Evolutionary conservation across 2,888 invertebrate genomes (phyloP).

Genomic region (Drosophila paracracens): DNA sequence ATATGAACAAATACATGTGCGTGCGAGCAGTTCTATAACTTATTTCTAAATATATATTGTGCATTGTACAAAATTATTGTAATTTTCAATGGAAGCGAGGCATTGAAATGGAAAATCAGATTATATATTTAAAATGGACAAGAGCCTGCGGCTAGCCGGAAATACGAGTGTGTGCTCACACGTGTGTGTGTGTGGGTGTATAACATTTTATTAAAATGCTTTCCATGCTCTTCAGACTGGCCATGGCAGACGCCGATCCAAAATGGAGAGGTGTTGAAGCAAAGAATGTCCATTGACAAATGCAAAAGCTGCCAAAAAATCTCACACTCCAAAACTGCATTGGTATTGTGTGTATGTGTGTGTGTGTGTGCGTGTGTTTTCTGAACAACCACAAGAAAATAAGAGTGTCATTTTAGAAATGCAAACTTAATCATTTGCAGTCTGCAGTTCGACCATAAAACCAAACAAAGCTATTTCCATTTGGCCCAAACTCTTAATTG

Average conservation of each 20-base stretch:
- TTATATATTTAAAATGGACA: slow-evolving; percentile 77
- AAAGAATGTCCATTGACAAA: slow-evolving; percentile 42
- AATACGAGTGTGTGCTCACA: slow-evolving; percentile 24
- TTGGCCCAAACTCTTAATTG: slow-evolving; percentile 26
- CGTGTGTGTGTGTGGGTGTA: slow-evolving; percentile 11
- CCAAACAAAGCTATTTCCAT: slow-evolving; percentile 34
- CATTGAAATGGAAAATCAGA: slow-evolving; percentile 75
- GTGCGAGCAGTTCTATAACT: not conserved
- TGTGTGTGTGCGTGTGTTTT: slow-evolving; percentile 10
- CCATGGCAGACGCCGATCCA: slow-evolving; percentile 51
- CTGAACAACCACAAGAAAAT: slow-evolving; percentile 63
- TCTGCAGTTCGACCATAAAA: slow-evolving; percentile 24
- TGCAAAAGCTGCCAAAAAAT: slow-evolving; percentile 54
- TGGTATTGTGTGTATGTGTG: slow-evolving; percentile 11
- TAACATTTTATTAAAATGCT: slow-evolving; percentile 72
- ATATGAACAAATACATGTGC: not conserved
- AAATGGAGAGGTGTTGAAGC: not conserved
- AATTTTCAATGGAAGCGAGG: slow-evolving; percentile 53
- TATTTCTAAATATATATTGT: slow-evolving; percentile 24
- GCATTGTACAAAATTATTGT: slow-evolving; percentile 49
- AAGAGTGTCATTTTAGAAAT: slow-evolving; percentile 64
- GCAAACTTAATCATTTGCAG: slow-evolving; percentile 73
- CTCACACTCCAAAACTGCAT: slow-evolving; percentile 17
- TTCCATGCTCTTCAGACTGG: slow-evolving; percentile 45
- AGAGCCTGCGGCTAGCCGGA: slow-evolving; percentile 65